Percentiles rank a stretch among this genome's conserved stretches.
These are phyloP conservation scores for Cossypha polioptera DNA, from an alignment of 2,797 vertebrate genomes.

Conservation along the genomic window DNA sequence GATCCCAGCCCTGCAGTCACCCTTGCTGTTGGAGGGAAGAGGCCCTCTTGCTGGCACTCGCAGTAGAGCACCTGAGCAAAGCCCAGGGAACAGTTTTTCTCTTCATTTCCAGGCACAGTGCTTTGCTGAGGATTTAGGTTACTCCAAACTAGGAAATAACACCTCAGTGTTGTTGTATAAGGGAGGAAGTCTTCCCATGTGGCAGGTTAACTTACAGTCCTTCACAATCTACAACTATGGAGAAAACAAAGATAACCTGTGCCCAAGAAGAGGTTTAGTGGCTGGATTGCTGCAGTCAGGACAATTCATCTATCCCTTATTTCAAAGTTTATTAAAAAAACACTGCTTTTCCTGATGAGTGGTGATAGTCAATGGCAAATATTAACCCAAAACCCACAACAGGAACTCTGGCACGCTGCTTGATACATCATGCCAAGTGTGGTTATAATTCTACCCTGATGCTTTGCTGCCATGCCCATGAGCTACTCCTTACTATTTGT, in stretches of 20 bases:
- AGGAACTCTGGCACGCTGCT: neutral
- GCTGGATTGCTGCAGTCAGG: neutral
- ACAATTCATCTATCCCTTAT: neutral
- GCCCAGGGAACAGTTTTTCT: neutral
- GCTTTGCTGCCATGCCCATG: neutral
- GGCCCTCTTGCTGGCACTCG: conserved; percentile 31
- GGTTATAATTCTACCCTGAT: neutral
- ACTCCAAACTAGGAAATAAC: neutral
- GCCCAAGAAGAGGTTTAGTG: neutral
- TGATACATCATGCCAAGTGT: neutral
- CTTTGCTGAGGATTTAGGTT: neutral
- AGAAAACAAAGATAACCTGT: neutral
- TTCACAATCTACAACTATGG: neutral
- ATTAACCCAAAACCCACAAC: neutral
- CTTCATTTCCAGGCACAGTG: neutral
- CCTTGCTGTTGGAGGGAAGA: neutral
- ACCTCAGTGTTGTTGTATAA: neutral
- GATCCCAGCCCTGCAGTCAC: neutral
- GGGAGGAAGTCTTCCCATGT: neutral
- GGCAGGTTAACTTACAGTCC: neutral
- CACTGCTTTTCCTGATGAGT: neutral
- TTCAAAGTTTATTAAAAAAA: neutral
- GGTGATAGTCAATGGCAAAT: neutral
- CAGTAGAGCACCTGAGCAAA: neutral
- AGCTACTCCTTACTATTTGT: neutral